These are phyloP conservation scores for Sycophila sp. DNA, from an alignment of 1,140 invertebrate species.

Conservation along the genomic window DNA sequence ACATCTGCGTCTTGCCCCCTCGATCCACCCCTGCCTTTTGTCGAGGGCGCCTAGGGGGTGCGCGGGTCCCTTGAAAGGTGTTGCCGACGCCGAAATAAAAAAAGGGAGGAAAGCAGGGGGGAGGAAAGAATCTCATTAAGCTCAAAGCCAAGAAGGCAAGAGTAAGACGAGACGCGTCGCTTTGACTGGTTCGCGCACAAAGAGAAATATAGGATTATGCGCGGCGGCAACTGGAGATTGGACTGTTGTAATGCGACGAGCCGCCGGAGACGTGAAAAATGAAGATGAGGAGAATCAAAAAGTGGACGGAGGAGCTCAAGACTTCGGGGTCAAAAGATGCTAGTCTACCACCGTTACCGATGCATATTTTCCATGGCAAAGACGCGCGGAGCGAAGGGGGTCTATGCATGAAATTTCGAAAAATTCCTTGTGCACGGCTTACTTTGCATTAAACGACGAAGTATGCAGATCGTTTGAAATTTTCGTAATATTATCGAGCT, in stretches of 20 bases:
- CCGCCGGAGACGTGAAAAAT: neutral
- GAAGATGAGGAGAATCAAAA: constrained; percentile 17
- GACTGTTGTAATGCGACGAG: constrained; percentile 16
- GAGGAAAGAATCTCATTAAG: constrained; percentile 39
- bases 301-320: neutral
- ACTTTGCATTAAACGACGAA: too few relatives aligned
- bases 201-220: constrained; percentile 24
- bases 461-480: too few relatives aligned
- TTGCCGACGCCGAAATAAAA: neutral
- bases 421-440: constrained; percentile 46
- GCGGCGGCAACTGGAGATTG: neutral
- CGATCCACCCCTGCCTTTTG: neutral
- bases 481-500: too few relatives aligned
- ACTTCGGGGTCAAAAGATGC: constrained; percentile 13
- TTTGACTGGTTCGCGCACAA: constrained; percentile 30
- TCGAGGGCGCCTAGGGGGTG: neutral
- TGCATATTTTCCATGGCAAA: constrained; percentile 18
- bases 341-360: neutral
- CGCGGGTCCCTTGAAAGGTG: neutral
- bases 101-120: too few relatives aligned
- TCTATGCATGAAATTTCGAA: constrained; percentile 42
- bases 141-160: constrained; percentile 37
- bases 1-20: neutral
- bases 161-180: constrained; percentile 26
- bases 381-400: constrained; percentile 30